Evolutionary conservation across 1,140 invertebrate species (phyloP).

Genomic region (Leptinotarsa undecemlineata): DNA sequence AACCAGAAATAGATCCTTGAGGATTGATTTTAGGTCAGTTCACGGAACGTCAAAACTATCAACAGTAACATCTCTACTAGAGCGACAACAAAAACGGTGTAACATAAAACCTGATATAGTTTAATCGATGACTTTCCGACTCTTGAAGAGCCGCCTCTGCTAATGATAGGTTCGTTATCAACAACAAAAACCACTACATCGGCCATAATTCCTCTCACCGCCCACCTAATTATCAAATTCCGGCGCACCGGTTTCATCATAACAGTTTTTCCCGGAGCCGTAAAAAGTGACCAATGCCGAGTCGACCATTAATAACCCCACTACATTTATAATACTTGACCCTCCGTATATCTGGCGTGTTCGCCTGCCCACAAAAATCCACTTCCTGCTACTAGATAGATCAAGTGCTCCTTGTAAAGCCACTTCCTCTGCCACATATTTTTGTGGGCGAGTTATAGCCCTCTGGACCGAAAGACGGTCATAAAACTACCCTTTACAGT

Average conservation of each 20-base stretch:
- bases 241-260: constrained; percentile 18
- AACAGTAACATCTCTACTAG: too few species aligned
- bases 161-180: neutral
- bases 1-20: too few species aligned
- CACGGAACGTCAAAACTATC: too few species aligned
- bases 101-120: too few species aligned
- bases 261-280: constrained; percentile 21
- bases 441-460: constrained; percentile 15
- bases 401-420: constrained; percentile 32
- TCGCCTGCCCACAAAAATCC: constrained; percentile 35
- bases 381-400: constrained; percentile 33
- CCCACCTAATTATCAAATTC: constrained; percentile 33
- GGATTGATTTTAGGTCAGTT: too few species aligned
- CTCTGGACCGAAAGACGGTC: neutral
- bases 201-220: constrained; percentile 17
- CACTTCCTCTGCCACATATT: constrained; percentile 34
- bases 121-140: too few species aligned
- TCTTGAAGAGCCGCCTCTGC: neutral
- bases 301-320: constrained; percentile 29
- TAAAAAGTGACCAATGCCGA: constrained; percentile 28
- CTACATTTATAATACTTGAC: constrained; percentile 29
- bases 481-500: constrained; percentile 16
- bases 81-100: too few species aligned
- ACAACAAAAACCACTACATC: neutral
- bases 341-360: constrained; percentile 25